Base-by-base conservation (phyloP, 1,140 invertebrate genomes). In the Drosophila littoralis region DNA sequence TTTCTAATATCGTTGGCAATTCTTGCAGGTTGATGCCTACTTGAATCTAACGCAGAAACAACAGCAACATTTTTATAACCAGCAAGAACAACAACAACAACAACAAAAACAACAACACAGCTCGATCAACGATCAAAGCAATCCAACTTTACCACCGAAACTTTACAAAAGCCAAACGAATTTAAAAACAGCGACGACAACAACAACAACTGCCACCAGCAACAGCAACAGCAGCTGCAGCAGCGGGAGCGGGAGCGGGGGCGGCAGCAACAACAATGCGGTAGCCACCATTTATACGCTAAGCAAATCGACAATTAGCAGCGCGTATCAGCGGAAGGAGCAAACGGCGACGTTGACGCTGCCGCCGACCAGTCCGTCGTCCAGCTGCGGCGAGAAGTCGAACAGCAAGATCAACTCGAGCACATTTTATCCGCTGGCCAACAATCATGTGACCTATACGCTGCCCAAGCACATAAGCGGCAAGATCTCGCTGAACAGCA, bases 121-220 rank as follows among this genome's bases (percentile, higher is more conserved):
- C 12, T 7, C 67, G 22, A 66, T 17, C 73, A 76, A 61, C 36
- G 78, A 91, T 65, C 75, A 84, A 72, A 91, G 71, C 73, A 92
- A 92, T 88, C 92, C 92, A 63, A 82, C 75, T 59, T 83, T 92
- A 90, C 92, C 92, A 92, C 92, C 92, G 80, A 92, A 92, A 90
- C 79, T 92, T 68, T 91, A 92, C 75, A 92, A 92, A 83, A 91
- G 90, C 76, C 70, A 91, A 78, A 91, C 91, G 84, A 92, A 92
- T 91, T 91, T 91, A 91, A 92, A 92, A 77, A 65, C 79, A 63
- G 65, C 81, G 45, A 89, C 76, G 64, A 68, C 58, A 43, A 68
- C 65, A 64, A 22, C 64, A 46, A 58, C 72, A 33, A n/a, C 60
- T 15, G 42, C 64, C 70, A 65, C 65, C 35, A 57, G 61, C 65